Evolutionary conservation across 2,113 vertebrate species (phyloP), one percentile per base, ranked within the genome.

Genomic region (Dromiciops gliroides): DNA sequence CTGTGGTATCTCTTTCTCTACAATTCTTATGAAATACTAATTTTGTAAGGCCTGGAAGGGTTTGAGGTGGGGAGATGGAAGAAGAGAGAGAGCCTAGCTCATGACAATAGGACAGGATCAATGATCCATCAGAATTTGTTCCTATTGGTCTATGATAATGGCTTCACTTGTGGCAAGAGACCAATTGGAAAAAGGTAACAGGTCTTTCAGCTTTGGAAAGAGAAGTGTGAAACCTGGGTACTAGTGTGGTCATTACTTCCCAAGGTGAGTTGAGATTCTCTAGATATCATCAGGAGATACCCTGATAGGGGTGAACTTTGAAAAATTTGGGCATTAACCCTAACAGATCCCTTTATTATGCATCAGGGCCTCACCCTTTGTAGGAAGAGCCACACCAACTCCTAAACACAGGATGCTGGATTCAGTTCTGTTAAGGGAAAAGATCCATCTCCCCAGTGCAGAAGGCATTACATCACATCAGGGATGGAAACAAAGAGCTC

Each of bases 401-500:
- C 95, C 88, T 50, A 56, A n/a, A 31, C 90, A 31, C 93, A 89
- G 97, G 95, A 88, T 92, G 90, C 92, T 67, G 94, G 95, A 48
- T n/a, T 50, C 19, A 93, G 56, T 83, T 50, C 31, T 83, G 89
- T n/a, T 51, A n/a, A 48, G 92, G 93, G 90, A 96, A 94, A 96
- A 93, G 89, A 93, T 94, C 95, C 94, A 75, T 96, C 97, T 95
- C 96, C 95, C 96, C 95, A 1, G 0, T 0, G 51, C 23, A 95
- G 94, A 93, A 97, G 94, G 92, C 95, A 90, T 92, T 94, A 97
- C 50, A 0, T 98, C 98, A 98, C 3, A 8, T 1, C 90, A 90
- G 93, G 92, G 98, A 98, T 98, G 97, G 97, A 96, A 98, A 97
- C 97, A 97, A 94, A 96, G 97, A 97, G 94, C 96, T 98, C 96